Percentiles rank a stretch among this genome's conserved stretches.
phyloP scores from a whole-genome alignment of 2,113 vertebrate genomes.

The Elgaria multicarinata region DNA sequence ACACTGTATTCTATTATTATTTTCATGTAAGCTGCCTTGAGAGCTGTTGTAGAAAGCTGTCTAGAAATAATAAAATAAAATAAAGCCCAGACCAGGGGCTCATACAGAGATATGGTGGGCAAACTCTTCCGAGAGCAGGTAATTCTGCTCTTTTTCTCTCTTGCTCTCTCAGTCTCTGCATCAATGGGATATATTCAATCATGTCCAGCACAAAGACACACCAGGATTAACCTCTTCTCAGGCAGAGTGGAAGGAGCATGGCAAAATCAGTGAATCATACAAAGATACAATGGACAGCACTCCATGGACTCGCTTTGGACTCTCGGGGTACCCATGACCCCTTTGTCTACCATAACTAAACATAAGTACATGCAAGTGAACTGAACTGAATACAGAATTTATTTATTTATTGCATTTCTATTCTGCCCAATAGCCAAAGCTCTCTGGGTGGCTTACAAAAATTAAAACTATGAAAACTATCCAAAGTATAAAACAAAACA shows the following conservation, averaged over 20 bases:
- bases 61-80: no score
- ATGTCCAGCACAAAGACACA: neutral
- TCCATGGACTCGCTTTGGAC: neutral
- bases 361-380: neutral
- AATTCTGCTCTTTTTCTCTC: neutral
- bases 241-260: neutral
- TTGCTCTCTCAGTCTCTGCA: neutral
- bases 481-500: no score
- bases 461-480: no score
- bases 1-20: neutral
- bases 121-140: neutral
- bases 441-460: no score
- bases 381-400: neutral
- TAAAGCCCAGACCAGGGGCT: neutral
- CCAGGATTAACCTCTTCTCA: neutral
- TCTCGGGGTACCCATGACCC: neutral
- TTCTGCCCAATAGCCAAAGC: no score
- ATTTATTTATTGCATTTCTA: no score
- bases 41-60: no score
- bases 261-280: neutral
- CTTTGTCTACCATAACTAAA: neutral
- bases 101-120: neutral
- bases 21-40: no score
- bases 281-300: neutral
- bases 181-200: neutral